Conservation (phyloP, 2,797 vertebrate species). For the Sternarchorhynchus goeldii region DNA sequence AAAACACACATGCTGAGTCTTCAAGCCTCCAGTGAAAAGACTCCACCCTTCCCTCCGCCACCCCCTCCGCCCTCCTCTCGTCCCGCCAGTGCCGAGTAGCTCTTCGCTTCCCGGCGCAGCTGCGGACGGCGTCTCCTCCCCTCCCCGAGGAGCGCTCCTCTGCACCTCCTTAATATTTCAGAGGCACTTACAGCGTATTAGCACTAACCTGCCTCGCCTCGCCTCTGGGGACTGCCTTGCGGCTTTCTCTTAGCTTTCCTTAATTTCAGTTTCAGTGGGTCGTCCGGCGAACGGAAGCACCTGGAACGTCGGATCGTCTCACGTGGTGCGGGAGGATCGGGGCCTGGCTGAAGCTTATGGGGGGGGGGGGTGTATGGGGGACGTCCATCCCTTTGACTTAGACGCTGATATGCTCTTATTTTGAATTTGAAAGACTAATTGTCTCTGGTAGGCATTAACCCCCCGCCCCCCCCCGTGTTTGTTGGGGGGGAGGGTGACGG, state of each 20-base stretch:
- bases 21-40: too few relatives aligned
- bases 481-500: too few relatives aligned
- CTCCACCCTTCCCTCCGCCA: too few relatives aligned
- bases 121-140: conserved; percentile 72
- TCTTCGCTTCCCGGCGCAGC: conserved; percentile 72
- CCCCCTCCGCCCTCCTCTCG: not conserved
- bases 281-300: conserved; percentile 27
- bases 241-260: conserved; percentile 57
- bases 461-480: not conserved
- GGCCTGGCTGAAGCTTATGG: not conserved
- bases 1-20: too few relatives aligned
- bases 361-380: too few relatives aligned
- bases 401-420: not conserved
- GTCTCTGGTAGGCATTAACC: conserved; percentile 12
- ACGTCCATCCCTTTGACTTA: not conserved
- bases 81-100: conserved; percentile 54
- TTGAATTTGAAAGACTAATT: conserved; percentile 12
- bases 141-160: conserved; percentile 72
- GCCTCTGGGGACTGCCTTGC: conserved; percentile 54
- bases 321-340: conserved; percentile 10
- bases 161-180: conserved; percentile 83
- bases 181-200: conserved; percentile 82
- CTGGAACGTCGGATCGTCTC: conserved; percentile 32
- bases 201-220: conserved; percentile 55
- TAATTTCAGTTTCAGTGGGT: conserved; percentile 63